phyloP scores from a whole-genome alignment of 2,113 vertebrate genomes.

The Clarias magur region DNA sequence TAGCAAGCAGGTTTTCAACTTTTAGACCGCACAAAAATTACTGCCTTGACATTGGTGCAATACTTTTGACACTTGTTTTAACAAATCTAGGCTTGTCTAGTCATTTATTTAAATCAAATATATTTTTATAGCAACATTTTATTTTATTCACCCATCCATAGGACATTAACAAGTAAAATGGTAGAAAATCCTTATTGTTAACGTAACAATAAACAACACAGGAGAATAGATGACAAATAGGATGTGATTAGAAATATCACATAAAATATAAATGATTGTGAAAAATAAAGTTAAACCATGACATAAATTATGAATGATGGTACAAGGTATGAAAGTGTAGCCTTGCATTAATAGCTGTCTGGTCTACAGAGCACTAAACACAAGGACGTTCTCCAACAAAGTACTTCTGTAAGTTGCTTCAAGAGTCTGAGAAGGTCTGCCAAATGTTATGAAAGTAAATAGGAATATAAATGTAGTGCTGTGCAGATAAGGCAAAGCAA shows the following conservation, averaged over 20 bases:
- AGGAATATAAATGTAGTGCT: conserved; percentile 1
- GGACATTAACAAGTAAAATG: neutral
- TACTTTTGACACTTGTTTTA: too few relatives aligned
- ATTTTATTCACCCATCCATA: neutral
- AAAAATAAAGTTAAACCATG: too few relatives aligned
- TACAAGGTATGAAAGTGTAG: neutral
- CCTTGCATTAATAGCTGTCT: conserved; percentile 1
- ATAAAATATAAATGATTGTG: conserved; percentile 10
- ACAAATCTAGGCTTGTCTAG: neutral
- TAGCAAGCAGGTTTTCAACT: neutral
- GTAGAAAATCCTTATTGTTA: neutral
- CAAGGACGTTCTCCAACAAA: neutral
- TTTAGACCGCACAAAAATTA: neutral
- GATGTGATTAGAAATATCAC: neutral
- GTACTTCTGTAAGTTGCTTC: neutral
- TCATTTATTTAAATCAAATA: neutral
- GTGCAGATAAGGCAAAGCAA: conserved; percentile 7
- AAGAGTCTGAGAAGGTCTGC: conserved; percentile 1
- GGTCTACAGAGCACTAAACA: neutral
- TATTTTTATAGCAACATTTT: neutral
- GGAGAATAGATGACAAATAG: neutral
- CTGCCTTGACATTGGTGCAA: neutral
- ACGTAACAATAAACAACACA: neutral
- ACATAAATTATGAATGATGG: conserved; percentile 1
- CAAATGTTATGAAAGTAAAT: neutral